Base-by-base conservation (phyloP, 2,888 invertebrate genomes). In the Neocrepidodera transversa region DNA sequence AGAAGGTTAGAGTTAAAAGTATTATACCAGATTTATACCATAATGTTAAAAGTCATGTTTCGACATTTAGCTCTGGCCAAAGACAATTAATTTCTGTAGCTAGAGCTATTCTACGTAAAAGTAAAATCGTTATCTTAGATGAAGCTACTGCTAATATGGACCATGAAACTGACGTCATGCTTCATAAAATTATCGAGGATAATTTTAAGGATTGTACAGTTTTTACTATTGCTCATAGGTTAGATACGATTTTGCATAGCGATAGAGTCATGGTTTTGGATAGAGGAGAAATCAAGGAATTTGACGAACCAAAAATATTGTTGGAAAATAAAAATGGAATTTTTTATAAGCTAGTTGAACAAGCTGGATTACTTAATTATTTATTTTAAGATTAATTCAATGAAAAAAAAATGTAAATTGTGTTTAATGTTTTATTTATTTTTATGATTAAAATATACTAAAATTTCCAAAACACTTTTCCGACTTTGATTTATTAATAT, bases 1-100 rank as follows among this genome's bases (percentile, higher is more conserved):
- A 92, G 64, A 90, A 57, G 43, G 62, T 66, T 14, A 87, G 89
- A 70, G 73, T 94, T 36, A 92, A 92, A 72, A 84, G 86, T 45
- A 83, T 85, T 0, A 84, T 92, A 32, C 76, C 79, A 57, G 87
- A 81, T 40, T 80, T 93, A 23, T 85, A 85, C 8, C 51, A 58
- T 6, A 54, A 60, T 28, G 64, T 68, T 18, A 62, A 36, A 26
- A 62, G 67, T 30, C 42, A 48, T 13, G 66, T 65, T 23, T 51
- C 64, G 1, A 60, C 80, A 66, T 79, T 83, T 58, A 83, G 83
- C 61, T 81, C 83, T 2, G 85, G 85, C 0, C 83, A 85, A 70
- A 75, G 83, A 40, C 85, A 85, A 67, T 74, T 85, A 23, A 74
- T 85, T 32, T 85, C 84, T 66, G 74, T 85, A 32, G 84, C 82